A percentile compares a stretch with the other conserved stretches of the same genome.
Evolutionary conservation across 1,140 invertebrate species (phyloP).

Genomic region (Dufourea novaeangliae): DNA sequence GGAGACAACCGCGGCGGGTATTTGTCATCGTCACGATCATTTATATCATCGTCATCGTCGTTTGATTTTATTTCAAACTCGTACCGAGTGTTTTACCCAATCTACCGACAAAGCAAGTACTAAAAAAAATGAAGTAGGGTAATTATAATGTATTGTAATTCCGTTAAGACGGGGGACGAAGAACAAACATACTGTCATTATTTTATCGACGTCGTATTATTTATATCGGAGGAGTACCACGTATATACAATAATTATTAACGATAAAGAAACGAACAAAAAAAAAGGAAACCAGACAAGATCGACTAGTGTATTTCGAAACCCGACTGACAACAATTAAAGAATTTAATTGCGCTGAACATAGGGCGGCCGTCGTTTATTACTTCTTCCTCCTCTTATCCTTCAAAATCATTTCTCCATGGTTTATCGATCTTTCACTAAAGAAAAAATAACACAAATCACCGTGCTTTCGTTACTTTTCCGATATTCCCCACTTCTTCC

Average conservation of each 20-base stretch:
- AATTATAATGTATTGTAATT: conserved; percentile 26
- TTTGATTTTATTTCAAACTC: conserved; percentile 44
- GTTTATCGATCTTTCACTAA: no score
- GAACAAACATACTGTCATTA: conserved; percentile 64
- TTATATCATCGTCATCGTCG: conserved; percentile 41
- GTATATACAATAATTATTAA: conserved; percentile 71
- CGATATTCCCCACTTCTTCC: no score
- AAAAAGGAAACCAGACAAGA: conserved; percentile 19
- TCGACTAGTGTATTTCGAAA: conserved; percentile 74
- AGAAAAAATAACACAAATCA: no score
- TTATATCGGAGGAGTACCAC: conserved; percentile 71
- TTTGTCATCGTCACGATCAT: conserved; percentile 43
- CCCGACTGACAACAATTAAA: conserved; percentile 75
- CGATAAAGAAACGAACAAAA: conserved; percentile 51
- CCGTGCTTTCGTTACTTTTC: no score
- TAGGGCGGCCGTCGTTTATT: not conserved
- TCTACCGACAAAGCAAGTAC: conserved; percentile 48
- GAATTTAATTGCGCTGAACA: conserved; percentile 72
- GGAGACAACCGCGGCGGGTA: conserved; percentile 15
- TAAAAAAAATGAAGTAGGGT: conserved; percentile 46
- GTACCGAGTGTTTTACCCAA: conserved; percentile 48
- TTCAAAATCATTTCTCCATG: not conserved
- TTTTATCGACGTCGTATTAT: conserved; percentile 70
- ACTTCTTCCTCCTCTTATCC: not conserved
- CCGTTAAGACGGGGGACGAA: conserved; percentile 55